Conservation (phyloP, 2,113 vertebrate species). For the Poeciliopsis occidentalis region DNA sequence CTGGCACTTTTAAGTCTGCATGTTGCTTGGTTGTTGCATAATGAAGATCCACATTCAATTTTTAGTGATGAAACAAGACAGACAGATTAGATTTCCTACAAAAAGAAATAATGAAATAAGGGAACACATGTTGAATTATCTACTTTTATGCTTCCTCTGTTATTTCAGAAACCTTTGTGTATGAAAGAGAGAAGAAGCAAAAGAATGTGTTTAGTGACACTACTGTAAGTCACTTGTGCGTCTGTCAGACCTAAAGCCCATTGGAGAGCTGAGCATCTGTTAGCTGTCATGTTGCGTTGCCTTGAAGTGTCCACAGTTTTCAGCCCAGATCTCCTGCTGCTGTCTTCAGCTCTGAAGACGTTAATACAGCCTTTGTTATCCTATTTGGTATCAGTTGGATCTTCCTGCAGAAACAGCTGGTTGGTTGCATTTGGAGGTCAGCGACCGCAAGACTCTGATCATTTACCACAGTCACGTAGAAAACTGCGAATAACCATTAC, state of each 20-base stretch:
- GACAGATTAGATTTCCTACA: not conserved
- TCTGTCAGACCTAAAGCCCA: not conserved
- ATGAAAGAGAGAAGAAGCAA: not conserved
- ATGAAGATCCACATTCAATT: slow-evolving; percentile 20
- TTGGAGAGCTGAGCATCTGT: not conserved
- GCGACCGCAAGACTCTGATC: not conserved
- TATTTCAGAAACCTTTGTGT: not conserved
- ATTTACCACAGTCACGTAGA: not conserved
- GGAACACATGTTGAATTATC: not conserved
- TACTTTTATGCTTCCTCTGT: not conserved
- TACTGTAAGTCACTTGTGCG: not conserved
- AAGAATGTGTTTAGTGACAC: not conserved
- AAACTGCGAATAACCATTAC: not conserved
- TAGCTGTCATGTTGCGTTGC: not conserved
- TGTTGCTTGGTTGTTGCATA: not conserved
- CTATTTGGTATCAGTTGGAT: not conserved
- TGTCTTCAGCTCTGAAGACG: not conserved
- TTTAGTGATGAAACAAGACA: not conserved
- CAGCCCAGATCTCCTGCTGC: too few relatives aligned
- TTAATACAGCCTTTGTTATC: not conserved
- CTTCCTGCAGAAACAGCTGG: not conserved
- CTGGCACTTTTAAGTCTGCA: slow-evolving; percentile 3
- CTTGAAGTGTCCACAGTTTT: not conserved
- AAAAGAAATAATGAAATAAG: not conserved
- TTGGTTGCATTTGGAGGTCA: not conserved